Evolutionary conservation across 2,113 vertebrate species (phyloP).

Genomic region (Struthio camelus): DNA sequence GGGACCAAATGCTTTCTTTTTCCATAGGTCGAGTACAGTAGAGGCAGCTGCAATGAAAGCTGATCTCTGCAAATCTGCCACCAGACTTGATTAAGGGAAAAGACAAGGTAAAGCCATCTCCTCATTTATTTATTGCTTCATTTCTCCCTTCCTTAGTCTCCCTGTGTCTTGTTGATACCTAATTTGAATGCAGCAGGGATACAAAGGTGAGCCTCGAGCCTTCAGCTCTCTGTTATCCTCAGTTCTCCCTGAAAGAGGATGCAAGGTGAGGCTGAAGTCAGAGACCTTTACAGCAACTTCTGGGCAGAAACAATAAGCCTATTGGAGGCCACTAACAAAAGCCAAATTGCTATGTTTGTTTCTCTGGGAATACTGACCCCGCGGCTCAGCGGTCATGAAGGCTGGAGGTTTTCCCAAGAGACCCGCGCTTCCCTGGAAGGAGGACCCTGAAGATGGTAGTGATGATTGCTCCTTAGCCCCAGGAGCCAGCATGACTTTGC

Average conservation of each 20-base stretch:
- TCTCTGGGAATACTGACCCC: not conserved
- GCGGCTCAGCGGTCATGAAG: not conserved
- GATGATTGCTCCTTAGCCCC: not conserved
- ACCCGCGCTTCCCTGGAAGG: not conserved
- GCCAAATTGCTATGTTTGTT: not conserved
- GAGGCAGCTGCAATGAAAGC: conserved; percentile 38
- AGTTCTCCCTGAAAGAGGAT: not conserved
- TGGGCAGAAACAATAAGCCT: not conserved
- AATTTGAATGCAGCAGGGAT: not conserved
- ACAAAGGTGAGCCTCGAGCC: not conserved
- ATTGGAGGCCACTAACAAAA: not conserved
- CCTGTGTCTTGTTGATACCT: not conserved
- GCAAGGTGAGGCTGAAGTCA: not conserved
- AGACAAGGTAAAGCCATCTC: not conserved
- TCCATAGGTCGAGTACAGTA: not conserved
- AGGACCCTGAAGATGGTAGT: not conserved
- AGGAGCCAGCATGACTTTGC: not conserved
- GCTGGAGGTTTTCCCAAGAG: not conserved
- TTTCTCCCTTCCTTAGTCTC: not conserved
- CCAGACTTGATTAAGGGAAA: not conserved
- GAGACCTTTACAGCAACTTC: not conserved
- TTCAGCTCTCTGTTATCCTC: not conserved
- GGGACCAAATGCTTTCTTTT: not conserved
- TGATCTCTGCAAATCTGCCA: not conserved
- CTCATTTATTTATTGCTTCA: not conserved